These are phyloP conservation scores for Stenchaetothrips biformis DNA, from an alignment of 2,888 invertebrate genomes.

Conservation along the genomic window DNA sequence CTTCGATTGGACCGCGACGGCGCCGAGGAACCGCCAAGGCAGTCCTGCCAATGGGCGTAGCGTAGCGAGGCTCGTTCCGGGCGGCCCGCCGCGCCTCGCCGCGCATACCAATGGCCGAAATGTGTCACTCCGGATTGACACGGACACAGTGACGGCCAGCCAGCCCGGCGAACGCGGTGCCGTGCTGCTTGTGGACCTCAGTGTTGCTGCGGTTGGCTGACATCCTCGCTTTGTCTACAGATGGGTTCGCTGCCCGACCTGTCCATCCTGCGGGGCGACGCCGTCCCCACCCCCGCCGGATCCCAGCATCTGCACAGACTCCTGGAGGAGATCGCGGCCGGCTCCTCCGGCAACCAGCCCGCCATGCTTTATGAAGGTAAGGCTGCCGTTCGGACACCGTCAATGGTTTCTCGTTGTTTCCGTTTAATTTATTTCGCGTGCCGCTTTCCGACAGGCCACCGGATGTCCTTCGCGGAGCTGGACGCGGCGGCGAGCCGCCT, in stretches of 20 bases:
- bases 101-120: too few relatives aligned
- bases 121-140: too few relatives aligned
- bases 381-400: background rate
- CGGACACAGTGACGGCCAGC: background rate
- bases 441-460: slow-evolving; percentile 31
- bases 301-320: slow-evolving; percentile 53
- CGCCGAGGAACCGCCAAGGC: too few relatives aligned
- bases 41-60: too few relatives aligned
- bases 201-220: too few relatives aligned
- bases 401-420: slow-evolving; percentile 22
- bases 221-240: slow-evolving; percentile 27
- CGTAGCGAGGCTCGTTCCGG: too few relatives aligned
- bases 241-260: slow-evolving; percentile 75
- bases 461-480: slow-evolving; percentile 53
- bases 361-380: slow-evolving; percentile 56
- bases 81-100: too few relatives aligned
- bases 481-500: slow-evolving; percentile 55
- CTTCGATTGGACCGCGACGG: too few relatives aligned
- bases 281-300: slow-evolving; percentile 36
- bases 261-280: slow-evolving; percentile 57
- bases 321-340: slow-evolving; percentile 54
- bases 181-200: too few relatives aligned
- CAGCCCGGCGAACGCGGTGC: background rate
- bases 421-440: slow-evolving; percentile 29
- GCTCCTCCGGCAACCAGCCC: slow-evolving; percentile 49